These are phyloP conservation scores for Labeo calbasu DNA, from an alignment of 2,797 vertebrate species.

Conservation along the genomic window DNA sequence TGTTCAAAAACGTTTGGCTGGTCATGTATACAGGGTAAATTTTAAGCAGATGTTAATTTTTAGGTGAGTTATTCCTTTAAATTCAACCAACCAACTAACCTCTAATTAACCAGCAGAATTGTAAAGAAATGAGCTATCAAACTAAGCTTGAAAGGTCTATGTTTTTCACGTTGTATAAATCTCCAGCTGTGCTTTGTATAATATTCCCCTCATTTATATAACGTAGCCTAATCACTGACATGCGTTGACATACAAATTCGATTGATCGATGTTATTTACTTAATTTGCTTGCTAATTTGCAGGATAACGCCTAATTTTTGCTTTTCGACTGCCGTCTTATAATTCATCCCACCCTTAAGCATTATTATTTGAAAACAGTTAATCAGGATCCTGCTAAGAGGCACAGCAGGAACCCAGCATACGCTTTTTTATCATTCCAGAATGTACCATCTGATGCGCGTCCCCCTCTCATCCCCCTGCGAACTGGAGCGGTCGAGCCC, in stretches of 20 bases:
- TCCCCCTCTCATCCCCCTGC: slow-evolving; percentile 47
- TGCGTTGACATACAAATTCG: not conserved
- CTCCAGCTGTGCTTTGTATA: not conserved
- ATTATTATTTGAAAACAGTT: slow-evolving; percentile 4
- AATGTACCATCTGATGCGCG: slow-evolving; percentile 64
- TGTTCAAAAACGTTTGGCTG: too few species aligned
- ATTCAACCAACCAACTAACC: not conserved
- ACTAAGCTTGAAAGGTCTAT: not conserved
- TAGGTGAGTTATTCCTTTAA: not conserved
- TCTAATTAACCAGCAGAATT: not conserved
- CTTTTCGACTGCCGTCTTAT: not conserved
- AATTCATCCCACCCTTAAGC: not conserved
- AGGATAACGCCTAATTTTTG: not conserved
- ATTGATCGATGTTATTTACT: not conserved
- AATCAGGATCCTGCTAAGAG: not conserved
- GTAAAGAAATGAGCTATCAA: not conserved
- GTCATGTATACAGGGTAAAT: not conserved
- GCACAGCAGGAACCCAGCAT: not conserved
- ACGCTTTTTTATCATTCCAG: slow-evolving; percentile 44
- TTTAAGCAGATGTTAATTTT: not conserved
- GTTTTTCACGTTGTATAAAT: not conserved
- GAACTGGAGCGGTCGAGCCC: slow-evolving; percentile 58
- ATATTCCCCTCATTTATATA: not conserved
- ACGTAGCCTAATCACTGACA: not conserved
- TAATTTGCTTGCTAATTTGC: not conserved